Conservation (phyloP, 2,888 invertebrate species). For the Galerucella nymphaeae region DNA sequence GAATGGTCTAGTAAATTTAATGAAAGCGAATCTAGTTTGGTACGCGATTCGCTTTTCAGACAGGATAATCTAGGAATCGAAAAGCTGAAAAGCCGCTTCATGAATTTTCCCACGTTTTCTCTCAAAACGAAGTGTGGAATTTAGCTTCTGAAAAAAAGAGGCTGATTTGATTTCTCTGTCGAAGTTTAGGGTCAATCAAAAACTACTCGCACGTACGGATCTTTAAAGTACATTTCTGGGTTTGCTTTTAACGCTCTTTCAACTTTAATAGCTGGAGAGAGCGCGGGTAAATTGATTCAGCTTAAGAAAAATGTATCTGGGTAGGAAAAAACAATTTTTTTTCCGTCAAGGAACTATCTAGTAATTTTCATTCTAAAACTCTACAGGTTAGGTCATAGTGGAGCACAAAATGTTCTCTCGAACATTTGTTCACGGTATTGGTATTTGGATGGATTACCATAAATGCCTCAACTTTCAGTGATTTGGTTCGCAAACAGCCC, state of each 20-base stretch:
- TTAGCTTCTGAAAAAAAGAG: slow-evolving; percentile 9
- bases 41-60: neutral
- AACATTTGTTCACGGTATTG: too few species aligned
- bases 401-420: too few species aligned
- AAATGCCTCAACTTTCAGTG: too few species aligned
- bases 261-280: slow-evolving; percentile 3
- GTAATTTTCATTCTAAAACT: too few species aligned
- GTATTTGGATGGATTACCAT: too few species aligned
- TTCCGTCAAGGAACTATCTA: too few species aligned
- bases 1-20: neutral
- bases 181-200: slow-evolving; percentile 13
- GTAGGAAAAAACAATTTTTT: neutral
- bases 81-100: slow-evolving; percentile 2
- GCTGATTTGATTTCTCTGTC: slow-evolving; percentile 14
- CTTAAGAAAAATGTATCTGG: neutral
- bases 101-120: slow-evolving; percentile 2
- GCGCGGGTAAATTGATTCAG: slow-evolving; percentile 3
- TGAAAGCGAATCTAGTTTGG: neutral
- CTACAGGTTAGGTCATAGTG: too few species aligned
- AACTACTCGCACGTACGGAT: slow-evolving; percentile 14
- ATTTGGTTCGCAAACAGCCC: too few species aligned
- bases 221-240: neutral
- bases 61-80: neutral
- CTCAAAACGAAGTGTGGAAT: neutral
- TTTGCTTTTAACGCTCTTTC: slow-evolving; percentile 12